These are phyloP conservation scores for Campopleginae sp. DNA, from an alignment of 2,888 invertebrate species.

Conservation along the genomic window DNA sequence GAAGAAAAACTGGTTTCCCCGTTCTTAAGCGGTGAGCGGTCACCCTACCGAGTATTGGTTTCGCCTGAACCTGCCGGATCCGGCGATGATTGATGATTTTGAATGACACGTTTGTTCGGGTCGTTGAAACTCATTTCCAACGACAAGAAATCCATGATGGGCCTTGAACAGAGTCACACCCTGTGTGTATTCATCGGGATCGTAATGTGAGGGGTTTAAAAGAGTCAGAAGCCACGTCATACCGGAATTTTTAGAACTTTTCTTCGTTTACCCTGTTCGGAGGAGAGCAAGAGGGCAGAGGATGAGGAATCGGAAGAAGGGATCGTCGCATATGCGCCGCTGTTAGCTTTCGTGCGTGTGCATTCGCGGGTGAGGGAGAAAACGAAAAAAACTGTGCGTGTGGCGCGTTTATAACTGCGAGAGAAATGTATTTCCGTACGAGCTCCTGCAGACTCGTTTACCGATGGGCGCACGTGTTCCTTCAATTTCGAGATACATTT, in stretches of 20 bases:
- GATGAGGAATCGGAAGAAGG: not conserved
- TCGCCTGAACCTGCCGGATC: no score
- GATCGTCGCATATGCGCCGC: conserved; percentile 4
- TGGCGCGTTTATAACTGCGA: conserved; percentile 13
- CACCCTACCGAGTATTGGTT: no score
- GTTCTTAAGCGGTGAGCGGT: no score
- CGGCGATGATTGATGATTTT: not conserved
- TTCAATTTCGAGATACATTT: not conserved
- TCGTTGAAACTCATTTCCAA: not conserved
- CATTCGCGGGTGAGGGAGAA: not conserved
- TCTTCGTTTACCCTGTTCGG: conserved; percentile 11
- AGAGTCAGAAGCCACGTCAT: conserved; percentile 22
- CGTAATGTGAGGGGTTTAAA: conserved; percentile 7
- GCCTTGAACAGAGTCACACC: not conserved
- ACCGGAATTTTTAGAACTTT: conserved; percentile 41
- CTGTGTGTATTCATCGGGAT: not conserved
- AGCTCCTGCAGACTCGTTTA: conserved; percentile 1
- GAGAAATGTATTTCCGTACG: conserved; percentile 34
- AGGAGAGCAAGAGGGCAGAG: not conserved
- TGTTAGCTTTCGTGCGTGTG: not conserved
- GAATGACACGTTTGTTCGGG: not conserved
- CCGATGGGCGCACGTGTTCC: not conserved
- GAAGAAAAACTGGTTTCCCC: no score
- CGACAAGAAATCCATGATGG: not conserved
- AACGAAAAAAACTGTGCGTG: conserved; percentile 42